Conservation (phyloP, 2,888 invertebrate species). For the Mythimna pallens region DNA sequence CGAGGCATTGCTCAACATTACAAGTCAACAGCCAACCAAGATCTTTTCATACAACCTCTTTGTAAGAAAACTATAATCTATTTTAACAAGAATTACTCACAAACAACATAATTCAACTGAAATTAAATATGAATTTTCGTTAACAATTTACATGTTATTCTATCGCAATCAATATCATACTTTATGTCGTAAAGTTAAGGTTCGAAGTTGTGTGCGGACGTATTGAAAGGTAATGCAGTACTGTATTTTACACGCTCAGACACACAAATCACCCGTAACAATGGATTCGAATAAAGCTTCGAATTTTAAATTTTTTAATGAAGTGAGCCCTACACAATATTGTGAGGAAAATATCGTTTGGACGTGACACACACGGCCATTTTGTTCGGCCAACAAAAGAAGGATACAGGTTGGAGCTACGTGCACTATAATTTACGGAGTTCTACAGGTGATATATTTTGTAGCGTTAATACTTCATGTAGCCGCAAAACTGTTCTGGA, state of each 20-base stretch:
- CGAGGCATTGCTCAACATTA: constrained; percentile 69
- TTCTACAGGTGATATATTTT: constrained; percentile 39
- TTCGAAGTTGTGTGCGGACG: constrained; percentile 64
- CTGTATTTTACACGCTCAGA: constrained; percentile 82
- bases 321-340: constrained; percentile 85
- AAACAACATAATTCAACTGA: constrained; percentile 77
- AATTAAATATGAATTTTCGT: constrained; percentile 79
- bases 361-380: constrained; percentile 71
- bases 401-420: constrained; percentile 37
- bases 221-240: constrained; percentile 71
- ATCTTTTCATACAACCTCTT: constrained; percentile 47
- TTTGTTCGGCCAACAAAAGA: constrained; percentile 50
- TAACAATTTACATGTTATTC: constrained; percentile 58
- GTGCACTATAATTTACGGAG: constrained; percentile 32
- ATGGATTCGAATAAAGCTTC: constrained; percentile 83
- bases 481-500: not conserved
- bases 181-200: constrained; percentile 67
- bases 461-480: constrained; percentile 26
- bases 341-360: constrained; percentile 83
- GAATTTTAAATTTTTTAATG: constrained; percentile 88
- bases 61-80: constrained; percentile 69
- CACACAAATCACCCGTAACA: constrained; percentile 87
- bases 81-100: constrained; percentile 75
- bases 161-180: constrained; percentile 60
- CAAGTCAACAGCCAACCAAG: constrained; percentile 69